Conservation (phyloP, 2,113 vertebrate species). For the Nycticryphes semicollaris region DNA sequence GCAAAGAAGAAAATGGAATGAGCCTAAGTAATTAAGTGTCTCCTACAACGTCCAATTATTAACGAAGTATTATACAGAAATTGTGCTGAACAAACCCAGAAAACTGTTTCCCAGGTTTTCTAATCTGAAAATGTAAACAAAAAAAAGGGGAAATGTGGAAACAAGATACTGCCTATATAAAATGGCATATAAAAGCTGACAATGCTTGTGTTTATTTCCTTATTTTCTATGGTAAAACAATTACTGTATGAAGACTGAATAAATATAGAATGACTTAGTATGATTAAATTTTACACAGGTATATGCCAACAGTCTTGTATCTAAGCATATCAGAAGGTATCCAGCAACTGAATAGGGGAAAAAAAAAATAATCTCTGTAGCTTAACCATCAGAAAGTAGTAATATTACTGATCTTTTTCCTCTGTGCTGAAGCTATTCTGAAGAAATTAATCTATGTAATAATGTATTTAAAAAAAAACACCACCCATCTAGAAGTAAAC, state of each 20-base stretch:
- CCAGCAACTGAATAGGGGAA: background rate
- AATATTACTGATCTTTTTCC: background rate
- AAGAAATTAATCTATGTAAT: background rate
- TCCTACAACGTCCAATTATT: background rate
- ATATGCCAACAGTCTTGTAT: background rate
- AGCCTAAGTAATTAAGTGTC: background rate
- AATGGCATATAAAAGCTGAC: background rate
- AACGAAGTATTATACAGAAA: background rate
- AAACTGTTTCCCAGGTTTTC: background rate
- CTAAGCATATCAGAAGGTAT: background rate
- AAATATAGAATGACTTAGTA: background rate
- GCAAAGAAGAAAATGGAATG: background rate
- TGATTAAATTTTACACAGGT: background rate
- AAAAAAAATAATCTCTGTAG: background rate
- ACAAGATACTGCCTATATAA: background rate
- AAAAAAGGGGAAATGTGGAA: background rate
- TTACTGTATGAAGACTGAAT: background rate
- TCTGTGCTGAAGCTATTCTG: background rate
- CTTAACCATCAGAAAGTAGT: background rate
- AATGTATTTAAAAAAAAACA: background rate
- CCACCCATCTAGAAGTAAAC: background rate
- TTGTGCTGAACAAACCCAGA: background rate
- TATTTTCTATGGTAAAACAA: background rate
- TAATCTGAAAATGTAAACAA: background rate
- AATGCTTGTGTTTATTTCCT: background rate